Evolutionary conservation across 2,113 vertebrate species (phyloP), one percentile per base, ranked within the genome.

Genomic region (Salvelinus namaycush): DNA sequence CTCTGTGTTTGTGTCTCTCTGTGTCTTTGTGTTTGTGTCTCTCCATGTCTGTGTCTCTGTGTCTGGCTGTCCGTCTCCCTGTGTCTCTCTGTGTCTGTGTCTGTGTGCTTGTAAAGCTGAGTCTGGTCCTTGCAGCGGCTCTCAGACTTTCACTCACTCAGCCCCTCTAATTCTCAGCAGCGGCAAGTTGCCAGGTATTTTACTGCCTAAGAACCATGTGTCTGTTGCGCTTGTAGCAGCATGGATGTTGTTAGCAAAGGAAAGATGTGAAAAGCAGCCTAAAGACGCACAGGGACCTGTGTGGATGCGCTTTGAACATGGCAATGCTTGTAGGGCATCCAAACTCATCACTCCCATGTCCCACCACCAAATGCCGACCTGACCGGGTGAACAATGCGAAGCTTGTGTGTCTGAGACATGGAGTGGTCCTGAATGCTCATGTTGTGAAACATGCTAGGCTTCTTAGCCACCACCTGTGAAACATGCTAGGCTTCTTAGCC

Each of bases 181-280:
- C 66, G 66, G 66, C 29, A 68, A 26, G 66, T 68, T 68, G 66
- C 66, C 66, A 39, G 29, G 66, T 68, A 68, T 68, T 68, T 68
- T 39, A 39, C 16, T 26, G 29, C 66, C 7, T 29, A 16, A 34
- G 13, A 26, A 11, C 27, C 34, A 39, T 70, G 51, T 44, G 29
- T 68, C 9, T 59, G 66, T 62, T 13, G 69, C 54, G 60, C 31
- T 73, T 44, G 24, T 62, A 44, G 68, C 76, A 44, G 68, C 74
- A 70, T 73, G 82, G 77, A 87, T 80, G 77, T 72, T 79, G 82
- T 83, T 85, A 87, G 82, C 84, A 86, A 81, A 87, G 66, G 64
- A 75, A 70, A 84, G 79, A 87, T 87, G 83, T 88, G 84, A 87
- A 89, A 87, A 89, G 82, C 87, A 88, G 86, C 68, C 72, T 59